A percentile compares a stretch with the other conserved stretches of the same genome.
These are phyloP conservation scores for Elgaria multicarinata DNA, from an alignment of 2,113 vertebrate species.

Conservation along the genomic window DNA sequence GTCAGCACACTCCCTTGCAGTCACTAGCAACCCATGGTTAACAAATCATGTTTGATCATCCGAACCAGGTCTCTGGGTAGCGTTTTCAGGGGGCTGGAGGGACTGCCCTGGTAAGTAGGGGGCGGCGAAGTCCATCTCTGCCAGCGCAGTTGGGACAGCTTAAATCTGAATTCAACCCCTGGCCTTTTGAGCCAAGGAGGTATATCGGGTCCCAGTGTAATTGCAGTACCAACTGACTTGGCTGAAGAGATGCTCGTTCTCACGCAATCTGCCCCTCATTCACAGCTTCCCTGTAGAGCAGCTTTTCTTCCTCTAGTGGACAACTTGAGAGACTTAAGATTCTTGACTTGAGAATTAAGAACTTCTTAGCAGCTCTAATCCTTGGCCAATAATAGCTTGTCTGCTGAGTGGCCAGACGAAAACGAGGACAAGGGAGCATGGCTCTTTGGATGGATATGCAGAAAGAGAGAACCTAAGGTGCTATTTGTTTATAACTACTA, in stretches of 20 bases:
- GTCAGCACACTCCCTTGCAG: too few species aligned
- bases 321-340: not conserved
- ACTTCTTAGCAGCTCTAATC: not conserved
- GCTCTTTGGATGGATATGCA: not conserved
- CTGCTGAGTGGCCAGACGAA: not conserved
- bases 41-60: too few species aligned
- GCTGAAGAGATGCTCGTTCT: not conserved
- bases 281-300: not conserved
- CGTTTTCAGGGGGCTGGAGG: too few species aligned
- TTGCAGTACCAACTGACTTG: not conserved
- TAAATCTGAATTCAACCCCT: not conserved
- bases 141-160: too few species aligned
- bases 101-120: too few species aligned
- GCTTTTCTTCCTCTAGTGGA: not conserved
- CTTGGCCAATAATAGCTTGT: conserved; percentile 13
- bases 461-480: not conserved
- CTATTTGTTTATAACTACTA: not conserved
- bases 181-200: not conserved
- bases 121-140: too few species aligned
- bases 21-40: too few species aligned
- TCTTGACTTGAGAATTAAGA: conserved; percentile 4
- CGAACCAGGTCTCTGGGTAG: too few species aligned
- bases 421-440: not conserved
- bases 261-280: not conserved
- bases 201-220: not conserved